A percentile compares a stretch with the other conserved stretches of the same genome.
These are phyloP conservation scores for Lamellibrachia satsuma DNA, from an alignment of 2,888 invertebrate species.

Conservation along the genomic window DNA sequence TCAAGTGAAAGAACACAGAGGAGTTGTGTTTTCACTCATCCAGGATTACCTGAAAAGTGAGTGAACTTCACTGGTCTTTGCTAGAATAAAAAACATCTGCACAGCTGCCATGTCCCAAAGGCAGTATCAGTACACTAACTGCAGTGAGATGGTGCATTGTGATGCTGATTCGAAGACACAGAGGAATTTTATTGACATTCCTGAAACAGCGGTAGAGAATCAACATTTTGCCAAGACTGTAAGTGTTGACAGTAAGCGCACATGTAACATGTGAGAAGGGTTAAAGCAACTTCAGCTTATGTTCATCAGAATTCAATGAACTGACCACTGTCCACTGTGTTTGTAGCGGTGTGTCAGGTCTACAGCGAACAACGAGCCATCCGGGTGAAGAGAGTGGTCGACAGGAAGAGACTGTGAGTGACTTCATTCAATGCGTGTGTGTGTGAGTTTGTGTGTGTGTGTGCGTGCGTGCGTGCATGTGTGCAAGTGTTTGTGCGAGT, in stretches of 20 bases:
- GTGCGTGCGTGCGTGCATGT: not conserved
- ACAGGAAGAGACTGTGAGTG: slow-evolving; percentile 78
- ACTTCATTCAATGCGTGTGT: not conserved
- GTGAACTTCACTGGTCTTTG: slow-evolving; percentile 19
- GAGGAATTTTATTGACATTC: no score
- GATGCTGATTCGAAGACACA: no score
- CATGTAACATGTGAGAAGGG: no score
- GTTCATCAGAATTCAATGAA: not conserved
- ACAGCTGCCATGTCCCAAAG: not conserved
- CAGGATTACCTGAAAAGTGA: slow-evolving; percentile 79
- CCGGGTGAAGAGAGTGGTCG: slow-evolving; percentile 84
- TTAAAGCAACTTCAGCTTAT: no score
- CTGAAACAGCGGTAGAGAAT: no score
- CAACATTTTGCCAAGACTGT: no score
- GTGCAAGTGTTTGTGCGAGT: no score
- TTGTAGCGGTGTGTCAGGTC: slow-evolving; percentile 80
- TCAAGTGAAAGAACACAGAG: slow-evolving; percentile 82
- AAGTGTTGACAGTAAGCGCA: no score
- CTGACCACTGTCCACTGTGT: slow-evolving; percentile 5
- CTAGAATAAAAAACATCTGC: not conserved
- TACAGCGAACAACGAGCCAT: slow-evolving; percentile 89
- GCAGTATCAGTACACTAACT: not conserved
- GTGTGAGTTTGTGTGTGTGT: not conserved
- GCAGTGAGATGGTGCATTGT: no score
- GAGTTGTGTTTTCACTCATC: slow-evolving; percentile 78